Evolutionary conservation across 2,113 vertebrate species (phyloP), one percentile per base, ranked within the genome.

Genomic region (Stomatorhinus ivindoensis): DNA sequence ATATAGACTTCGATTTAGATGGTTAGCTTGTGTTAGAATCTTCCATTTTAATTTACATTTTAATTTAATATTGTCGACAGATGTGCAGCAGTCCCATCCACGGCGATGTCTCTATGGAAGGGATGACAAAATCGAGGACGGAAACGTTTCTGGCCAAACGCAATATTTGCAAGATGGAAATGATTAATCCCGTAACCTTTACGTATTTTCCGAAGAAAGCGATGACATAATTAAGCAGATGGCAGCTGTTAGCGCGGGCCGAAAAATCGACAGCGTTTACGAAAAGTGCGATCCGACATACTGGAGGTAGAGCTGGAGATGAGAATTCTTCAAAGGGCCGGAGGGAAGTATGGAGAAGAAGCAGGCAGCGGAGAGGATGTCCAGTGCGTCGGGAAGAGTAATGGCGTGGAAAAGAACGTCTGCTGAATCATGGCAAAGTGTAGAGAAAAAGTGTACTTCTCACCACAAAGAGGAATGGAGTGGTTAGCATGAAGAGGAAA

Each of bases 191-290:
- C 44, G 44, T 84, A 84, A 84, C 44, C 82, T 47, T 84, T 21
- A 17, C 39, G 15, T 44, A 46, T 84, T 84, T 44, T 47, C 21
- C 42, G 44, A 84, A 84, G 39, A 84, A 44, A 84, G 73, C 44
- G 9, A 84, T 84, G 82, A 84, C 82, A 84, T 84, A 47, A 84
- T 44, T 84, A 84, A 84, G 82, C 82, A n/a, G 39, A 47, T n/a
- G 39, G 44, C 82, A 47, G 42, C 39, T 42, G 44, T 46, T 47
- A 84, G 39, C 39, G 21, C 19, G 3, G 82, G 39, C 9, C 21
- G 82, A 24, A 44, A 13, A 31, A 84, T 84, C 39, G 39, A n/a
- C 82, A 10, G 6, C 7, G 82, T 3, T 27, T 24, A 84, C 19
- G 24, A 46, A n/a, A 47, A n/a, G 82, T 47, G 61, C 61, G 10